A percentile compares a stretch with the other conserved stretches of the same genome.
phyloP scores from a whole-genome alignment of 2,113 vertebrate species.

The Chloebia gouldiae region DNA sequence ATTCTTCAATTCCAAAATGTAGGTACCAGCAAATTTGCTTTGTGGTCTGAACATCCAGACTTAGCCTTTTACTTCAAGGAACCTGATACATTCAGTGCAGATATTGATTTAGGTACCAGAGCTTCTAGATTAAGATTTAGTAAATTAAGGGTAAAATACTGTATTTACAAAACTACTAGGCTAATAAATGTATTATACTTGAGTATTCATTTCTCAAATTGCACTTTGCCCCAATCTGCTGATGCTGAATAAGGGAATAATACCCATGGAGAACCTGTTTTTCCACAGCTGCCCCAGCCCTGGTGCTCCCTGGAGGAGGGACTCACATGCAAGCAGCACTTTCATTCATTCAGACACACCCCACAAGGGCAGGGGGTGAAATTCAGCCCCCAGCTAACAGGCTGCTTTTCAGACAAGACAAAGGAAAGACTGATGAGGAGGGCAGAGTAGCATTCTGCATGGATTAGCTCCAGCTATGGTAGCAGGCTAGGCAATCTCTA shows the following conservation, averaged over 20 bases:
- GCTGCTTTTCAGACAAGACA: neutral
- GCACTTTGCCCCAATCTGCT: neutral
- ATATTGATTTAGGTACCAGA: neutral
- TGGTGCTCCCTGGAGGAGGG: neutral
- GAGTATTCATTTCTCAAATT: neutral
- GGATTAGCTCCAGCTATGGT: neutral
- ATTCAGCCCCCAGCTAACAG: neutral
- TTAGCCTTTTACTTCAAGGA: neutral
- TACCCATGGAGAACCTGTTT: rapidly evolving
- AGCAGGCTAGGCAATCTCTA: neutral
- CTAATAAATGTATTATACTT: neutral
- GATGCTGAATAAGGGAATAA: neutral
- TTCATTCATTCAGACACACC: neutral
- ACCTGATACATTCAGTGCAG: neutral
- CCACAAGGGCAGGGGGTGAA: neutral
- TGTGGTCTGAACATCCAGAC: neutral
- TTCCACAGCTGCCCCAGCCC: neutral
- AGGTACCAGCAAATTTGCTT: neutral
- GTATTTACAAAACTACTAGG: neutral
- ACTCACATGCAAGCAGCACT: neutral
- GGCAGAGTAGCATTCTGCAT: neutral
- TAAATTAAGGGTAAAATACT: neutral
- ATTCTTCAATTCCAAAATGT: neutral
- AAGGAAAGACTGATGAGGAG: neutral
- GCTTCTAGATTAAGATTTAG: neutral